phyloP scores from a whole-genome alignment of 2,797 vertebrate genomes.

The Pseudochirops corinnae region DNA sequence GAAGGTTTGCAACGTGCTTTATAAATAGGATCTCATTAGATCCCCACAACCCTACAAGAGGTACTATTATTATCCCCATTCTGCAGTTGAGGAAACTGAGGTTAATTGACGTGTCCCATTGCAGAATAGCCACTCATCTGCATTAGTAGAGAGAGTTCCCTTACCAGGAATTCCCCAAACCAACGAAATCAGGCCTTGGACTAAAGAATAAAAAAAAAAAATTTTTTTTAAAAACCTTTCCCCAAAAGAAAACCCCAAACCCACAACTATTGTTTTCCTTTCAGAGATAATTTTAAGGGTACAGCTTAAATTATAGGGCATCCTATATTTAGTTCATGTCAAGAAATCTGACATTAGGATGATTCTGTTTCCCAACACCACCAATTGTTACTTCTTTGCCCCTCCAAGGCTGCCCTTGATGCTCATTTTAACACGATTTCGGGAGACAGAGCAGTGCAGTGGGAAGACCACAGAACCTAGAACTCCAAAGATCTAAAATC shows the following conservation, averaged over 20 bases:
- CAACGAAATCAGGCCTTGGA: background rate
- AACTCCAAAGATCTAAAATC: background rate
- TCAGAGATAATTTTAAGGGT: background rate
- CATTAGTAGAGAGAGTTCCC: background rate
- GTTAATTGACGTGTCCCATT: background rate
- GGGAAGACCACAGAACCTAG: background rate
- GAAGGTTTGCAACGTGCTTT: background rate
- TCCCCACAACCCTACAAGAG: background rate
- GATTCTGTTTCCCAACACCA: background rate
- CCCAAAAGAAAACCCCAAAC: background rate
- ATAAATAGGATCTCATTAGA: background rate
- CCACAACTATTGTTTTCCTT: background rate
- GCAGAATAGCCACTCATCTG: background rate
- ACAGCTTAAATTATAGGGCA: background rate
- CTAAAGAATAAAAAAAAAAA: background rate
- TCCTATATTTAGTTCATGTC: background rate
- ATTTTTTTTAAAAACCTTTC: background rate
- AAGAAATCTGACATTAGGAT: background rate
- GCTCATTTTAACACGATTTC: background rate
- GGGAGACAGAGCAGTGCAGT: background rate
- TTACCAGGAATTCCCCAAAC: background rate
- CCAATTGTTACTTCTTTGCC: background rate
- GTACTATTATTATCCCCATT: background rate
- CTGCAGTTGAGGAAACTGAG: background rate
- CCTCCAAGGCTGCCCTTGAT: background rate